Base-by-base conservation (phyloP, 2,888 invertebrate genomes). In the Parnassius orleans region DNA sequence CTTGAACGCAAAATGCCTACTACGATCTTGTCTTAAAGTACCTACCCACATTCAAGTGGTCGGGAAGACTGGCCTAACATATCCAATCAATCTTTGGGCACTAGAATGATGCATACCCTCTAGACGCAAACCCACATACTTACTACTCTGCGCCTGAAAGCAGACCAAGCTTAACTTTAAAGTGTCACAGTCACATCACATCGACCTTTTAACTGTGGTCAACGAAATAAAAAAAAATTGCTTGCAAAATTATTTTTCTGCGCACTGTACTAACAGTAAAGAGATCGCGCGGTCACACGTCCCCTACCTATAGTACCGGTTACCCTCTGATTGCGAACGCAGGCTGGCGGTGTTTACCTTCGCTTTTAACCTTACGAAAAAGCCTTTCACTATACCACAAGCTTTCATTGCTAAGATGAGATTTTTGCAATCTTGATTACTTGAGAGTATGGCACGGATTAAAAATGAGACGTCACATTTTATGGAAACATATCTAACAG, bases 321-420 rank as follows among this genome's bases (percentile, higher is more conserved):
- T 66, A 66, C 66, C 64, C 63, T 63, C 63, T 64, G 63, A 64
- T 64, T 65, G 64, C 71, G 66, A 60, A 57, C 57, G 65, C 64
- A 61, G 56, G n/a, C 61, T 61, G 57, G 63, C 63, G 60, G 63
- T 71, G 72, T 70, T 72, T 73, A 73, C 69, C 68, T 68, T 69
- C 68, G 69, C 70, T 66, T 68, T 68, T 68, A 68, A 64, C 63
- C 60, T 64, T 54, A 47, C 63, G 52, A 56, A 57, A 50, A 51
- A 63, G 57, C 59, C 63, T 63, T 63, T 63, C 59, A 57, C 53
- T 51, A 50, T 44, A 57, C 57, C 62, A 46, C 50, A 54, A 60
- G 33, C 62, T 57, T 57, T 53, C 48, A 12, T 57, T 44, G 53
- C 58, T 41, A 59, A 63, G 63, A 63, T 63, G 63, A 63, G 63